Conservation (phyloP, 2,888 invertebrate species). For the Noctua fimbriata region DNA sequence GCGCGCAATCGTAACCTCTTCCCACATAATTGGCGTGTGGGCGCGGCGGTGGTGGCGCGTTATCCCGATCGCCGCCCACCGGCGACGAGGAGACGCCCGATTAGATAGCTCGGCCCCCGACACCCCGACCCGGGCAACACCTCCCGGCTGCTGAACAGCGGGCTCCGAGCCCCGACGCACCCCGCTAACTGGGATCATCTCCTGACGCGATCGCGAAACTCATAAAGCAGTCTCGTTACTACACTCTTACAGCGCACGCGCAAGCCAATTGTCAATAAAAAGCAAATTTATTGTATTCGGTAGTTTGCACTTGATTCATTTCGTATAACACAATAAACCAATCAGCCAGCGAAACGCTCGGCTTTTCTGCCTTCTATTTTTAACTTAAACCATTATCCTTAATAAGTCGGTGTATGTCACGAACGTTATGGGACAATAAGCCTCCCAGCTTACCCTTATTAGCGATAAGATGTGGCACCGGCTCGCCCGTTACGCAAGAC, state of each 20-base stretch:
- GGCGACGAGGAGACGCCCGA: constrained; percentile 86
- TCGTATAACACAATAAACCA: constrained; percentile 50
- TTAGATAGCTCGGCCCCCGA: constrained; percentile 85
- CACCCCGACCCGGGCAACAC: constrained; percentile 81
- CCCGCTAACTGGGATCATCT: constrained; percentile 71
- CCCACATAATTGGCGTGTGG: constrained; percentile 90
- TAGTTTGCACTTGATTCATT: constrained; percentile 35
- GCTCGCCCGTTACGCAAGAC: constrained; percentile 81
- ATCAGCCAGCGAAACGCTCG: constrained; percentile 26
- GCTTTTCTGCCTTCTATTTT: constrained; percentile 34
- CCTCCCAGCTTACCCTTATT: constrained; percentile 77
- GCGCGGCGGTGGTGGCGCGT: constrained; percentile 84
- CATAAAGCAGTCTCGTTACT: constrained; percentile 73
- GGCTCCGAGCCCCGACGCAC: constrained; percentile 57
- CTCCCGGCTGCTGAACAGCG: constrained; percentile 72
- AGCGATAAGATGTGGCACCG: constrained; percentile 81
- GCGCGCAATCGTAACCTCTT: constrained; percentile 88
- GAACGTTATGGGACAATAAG: constrained; percentile 44
- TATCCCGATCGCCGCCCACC: constrained; percentile 89
- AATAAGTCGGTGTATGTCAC: constrained; percentile 43
- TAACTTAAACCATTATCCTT: constrained; percentile 39
- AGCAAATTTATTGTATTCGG: constrained; percentile 55
- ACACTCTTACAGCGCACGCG: constrained; percentile 50
- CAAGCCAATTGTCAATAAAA: constrained; percentile 60
- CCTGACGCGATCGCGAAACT: constrained; percentile 69